A percentile compares a stretch with the other conserved stretches of the same genome.
These are phyloP conservation scores for Sialis fuliginosa DNA, from an alignment of 2,888 invertebrate species.

Conservation along the genomic window DNA sequence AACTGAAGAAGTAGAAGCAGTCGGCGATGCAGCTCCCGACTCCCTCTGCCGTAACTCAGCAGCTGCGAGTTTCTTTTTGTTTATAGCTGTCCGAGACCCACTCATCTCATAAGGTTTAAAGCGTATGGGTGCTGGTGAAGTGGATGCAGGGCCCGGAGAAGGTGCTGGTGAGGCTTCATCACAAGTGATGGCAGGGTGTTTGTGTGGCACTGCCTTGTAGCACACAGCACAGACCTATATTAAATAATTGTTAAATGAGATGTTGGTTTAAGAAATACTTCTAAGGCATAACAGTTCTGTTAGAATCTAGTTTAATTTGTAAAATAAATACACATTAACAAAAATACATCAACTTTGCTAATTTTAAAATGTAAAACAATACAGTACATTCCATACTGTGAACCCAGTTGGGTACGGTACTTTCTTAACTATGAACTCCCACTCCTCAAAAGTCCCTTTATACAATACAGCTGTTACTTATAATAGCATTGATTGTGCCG, in stretches of 20 bases:
- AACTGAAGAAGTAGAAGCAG: conserved; percentile 19
- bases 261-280: no score
- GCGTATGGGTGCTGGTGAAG: conserved; percentile 34
- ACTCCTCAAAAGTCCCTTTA: no score
- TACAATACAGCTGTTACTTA: no score
- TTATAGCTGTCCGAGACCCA: conserved; percentile 24
- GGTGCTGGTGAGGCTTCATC: conserved; percentile 25
- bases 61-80: conserved; percentile 28
- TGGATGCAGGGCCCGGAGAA: conserved; percentile 28
- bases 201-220: conserved; percentile 63
- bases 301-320: no score
- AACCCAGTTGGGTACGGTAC: no score
- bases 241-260: no score
- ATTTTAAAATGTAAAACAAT: no score
- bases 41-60: conserved; percentile 15
- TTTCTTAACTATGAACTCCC: no score
- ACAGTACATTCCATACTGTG: no score
- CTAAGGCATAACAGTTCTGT: no score
- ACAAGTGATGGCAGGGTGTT: conserved; percentile 44
- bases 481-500: conserved; percentile 35
- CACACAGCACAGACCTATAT: conserved; percentile 58
- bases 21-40: background rate
- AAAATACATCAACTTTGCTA: no score
- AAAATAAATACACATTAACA: no score
- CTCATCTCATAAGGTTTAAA: conserved; percentile 40